Base-by-base conservation (phyloP, 2,888 invertebrate genomes). In the Cerceris ruficornis region DNA sequence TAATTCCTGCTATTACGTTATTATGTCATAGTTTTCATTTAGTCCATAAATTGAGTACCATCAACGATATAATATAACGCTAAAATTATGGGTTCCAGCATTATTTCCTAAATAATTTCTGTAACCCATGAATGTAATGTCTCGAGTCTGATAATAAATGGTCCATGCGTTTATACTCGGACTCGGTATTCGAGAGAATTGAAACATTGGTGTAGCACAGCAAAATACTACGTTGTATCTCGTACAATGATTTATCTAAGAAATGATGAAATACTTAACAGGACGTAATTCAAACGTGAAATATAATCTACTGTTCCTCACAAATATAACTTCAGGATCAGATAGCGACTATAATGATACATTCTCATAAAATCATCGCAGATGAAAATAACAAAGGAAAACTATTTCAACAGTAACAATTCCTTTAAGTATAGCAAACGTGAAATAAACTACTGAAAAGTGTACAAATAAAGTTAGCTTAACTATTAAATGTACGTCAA, bases 71-170 rank as follows among this genome's bases (percentile, higher is more conserved):
- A 55, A 39, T 46, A 9, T 28, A 49, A 28, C 17, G 60, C 49
- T 43, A 39, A 42, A 42, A 52, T 61, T n/a, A 43, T 41, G 43
- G 43, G 17, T 39, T 14, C 11, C 17, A n/a, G 60, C 15, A 52
- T 73, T 75, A 61, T 15, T 75, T 60, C 39, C 9, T 57, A 14
- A 50, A 75, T 61, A 65, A 77, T 65, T 75, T 61, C 39, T 43
- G 50, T 60, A 43, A 41, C 39, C 54, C 58, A 62, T 50, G 55
- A 28, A 49, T 49, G 67, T 28, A 52, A 62, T 43, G 58, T 58
- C 17, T 54, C 39, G 2, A 41, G 52, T 17, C 46, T 13, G 62
- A 73, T 74, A 73, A 73, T 68, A 76, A 28, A 64, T 76, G 58
- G n/a, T 42, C 57, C 62, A 42, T 64, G 61, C 41, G 58, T 68